Base-by-base conservation (phyloP, 2,797 vertebrate species). In the Austrolebias charrua region DNA sequence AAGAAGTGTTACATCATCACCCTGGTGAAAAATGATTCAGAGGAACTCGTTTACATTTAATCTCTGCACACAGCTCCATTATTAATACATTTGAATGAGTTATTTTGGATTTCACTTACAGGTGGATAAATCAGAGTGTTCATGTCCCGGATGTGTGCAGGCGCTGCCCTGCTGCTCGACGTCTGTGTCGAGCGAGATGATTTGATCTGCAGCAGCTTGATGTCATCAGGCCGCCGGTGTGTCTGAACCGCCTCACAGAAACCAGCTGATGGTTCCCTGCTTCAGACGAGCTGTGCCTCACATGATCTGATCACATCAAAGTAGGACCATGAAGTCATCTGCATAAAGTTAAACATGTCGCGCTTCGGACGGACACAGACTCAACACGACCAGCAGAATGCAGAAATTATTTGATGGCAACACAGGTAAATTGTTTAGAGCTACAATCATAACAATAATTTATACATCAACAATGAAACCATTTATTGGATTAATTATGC, bases 121-220 rank as follows among this genome's bases (percentile, higher is more conserved):
- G 10, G 13, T 40, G 11, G 4, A 4, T 40, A 40, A 40, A 40
- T 40, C 38, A 40, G 10, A 35, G 7, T 2, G 33, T 35, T 35
- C 9, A 9, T 35, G 10, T 35, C 6, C 7, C 33, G 1, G 33
- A 35, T 35, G 7, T 35, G 2, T 35, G 33, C 33, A 35, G 33
- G 42, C 46, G 35, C 40, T 53, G 54, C 55, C 43, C 35, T 38
- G 35, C 35, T 11, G 10, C 12, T 11, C 13, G 38, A 40, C 63
- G 75, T 87, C 71, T 85, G 83, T 82, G 83, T 82, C 81, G 55
- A 66, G 79, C 47, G 55, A 51, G 60, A 80, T 63, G 6, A 60
- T 81, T 84, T 74, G 52, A 80, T 73, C 50, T 69, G 67, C 62
- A 63, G 71, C 77, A 63, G 54, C 60, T 63, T 63, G 46, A 55